A percentile compares a stretch with the other conserved stretches of the same genome.
phyloP scores from a whole-genome alignment of 1,140 invertebrate genomes.

The Hyles euphorbiae region DNA sequence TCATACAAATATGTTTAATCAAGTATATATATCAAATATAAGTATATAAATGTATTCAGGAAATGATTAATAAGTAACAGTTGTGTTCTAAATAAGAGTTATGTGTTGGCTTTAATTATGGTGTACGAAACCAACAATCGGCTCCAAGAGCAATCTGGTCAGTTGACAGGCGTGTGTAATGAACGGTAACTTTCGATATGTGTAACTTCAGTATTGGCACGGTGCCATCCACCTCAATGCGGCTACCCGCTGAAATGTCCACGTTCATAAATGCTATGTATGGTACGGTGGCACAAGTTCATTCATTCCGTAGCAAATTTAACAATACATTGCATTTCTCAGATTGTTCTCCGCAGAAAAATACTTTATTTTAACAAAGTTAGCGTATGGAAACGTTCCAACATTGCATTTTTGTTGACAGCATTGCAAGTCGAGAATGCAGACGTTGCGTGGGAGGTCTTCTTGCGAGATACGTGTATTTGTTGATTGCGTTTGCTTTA shows the following conservation, averaged over 20 bases:
- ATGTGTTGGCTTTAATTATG: too few species aligned
- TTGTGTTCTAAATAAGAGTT: too few species aligned
- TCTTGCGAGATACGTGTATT: too few species aligned
- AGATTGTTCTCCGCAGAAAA: conserved; percentile 12
- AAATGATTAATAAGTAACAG: too few species aligned
- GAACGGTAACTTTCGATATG: conserved; percentile 17
- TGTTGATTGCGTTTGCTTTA: background rate
- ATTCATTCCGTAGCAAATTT: conserved; percentile 14
- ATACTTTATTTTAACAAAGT: conserved; percentile 12
- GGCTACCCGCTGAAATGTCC: conserved; percentile 13
- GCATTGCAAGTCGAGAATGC: too few species aligned
- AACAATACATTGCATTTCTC: conserved; percentile 12
- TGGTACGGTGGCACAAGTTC: conserved; percentile 5
- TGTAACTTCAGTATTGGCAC: conserved; percentile 22
- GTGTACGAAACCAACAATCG: too few species aligned
- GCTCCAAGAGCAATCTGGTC: conserved; percentile 20
- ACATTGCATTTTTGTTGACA: too few species aligned
- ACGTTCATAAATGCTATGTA: conserved; percentile 9
- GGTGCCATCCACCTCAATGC: conserved; percentile 17
- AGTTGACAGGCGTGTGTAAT: conserved; percentile 27
- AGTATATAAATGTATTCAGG: too few species aligned
- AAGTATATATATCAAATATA: too few species aligned
- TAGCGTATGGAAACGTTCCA: background rate
- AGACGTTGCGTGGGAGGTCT: too few species aligned
- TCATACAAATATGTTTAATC: too few species aligned